Evolutionary conservation across 2,113 vertebrate species (phyloP).

Genomic region (Cryptomyrus ogoouensis): DNA sequence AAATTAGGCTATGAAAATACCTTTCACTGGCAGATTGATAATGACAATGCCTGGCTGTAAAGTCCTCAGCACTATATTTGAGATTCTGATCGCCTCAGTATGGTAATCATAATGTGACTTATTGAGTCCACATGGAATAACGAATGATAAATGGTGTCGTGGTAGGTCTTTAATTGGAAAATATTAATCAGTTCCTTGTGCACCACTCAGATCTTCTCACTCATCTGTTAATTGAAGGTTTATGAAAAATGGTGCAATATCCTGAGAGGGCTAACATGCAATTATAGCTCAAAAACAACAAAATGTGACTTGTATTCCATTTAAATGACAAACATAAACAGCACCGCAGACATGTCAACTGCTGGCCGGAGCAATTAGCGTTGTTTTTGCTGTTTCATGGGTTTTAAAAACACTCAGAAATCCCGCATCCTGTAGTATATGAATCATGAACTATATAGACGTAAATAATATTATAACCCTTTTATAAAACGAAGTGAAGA

Average conservation of each 20-base stretch:
- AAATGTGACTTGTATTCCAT: slow-evolving; percentile 44
- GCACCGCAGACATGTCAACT: slow-evolving; percentile 11
- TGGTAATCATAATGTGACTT: slow-evolving; percentile 24
- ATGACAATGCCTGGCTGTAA: not conserved
- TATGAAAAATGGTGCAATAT: slow-evolving; percentile 44
- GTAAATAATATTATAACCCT: not conserved
- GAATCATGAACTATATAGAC: not conserved
- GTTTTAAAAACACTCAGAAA: not conserved
- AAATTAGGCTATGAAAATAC: slow-evolving; percentile 20
- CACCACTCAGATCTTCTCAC: slow-evolving; percentile 35
- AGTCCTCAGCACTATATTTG: slow-evolving; percentile 16
- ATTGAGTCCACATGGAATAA: slow-evolving; percentile 15
- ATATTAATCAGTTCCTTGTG: slow-evolving; percentile 26
- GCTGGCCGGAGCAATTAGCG: not conserved
- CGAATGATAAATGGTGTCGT: slow-evolving; percentile 39
- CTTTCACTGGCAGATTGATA: slow-evolving; percentile 17
- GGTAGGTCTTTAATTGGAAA: slow-evolving; percentile 33
- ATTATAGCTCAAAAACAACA: slow-evolving; percentile 38
- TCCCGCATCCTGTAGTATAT: not conserved
- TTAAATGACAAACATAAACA: slow-evolving; percentile 41
- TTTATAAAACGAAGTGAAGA: not conserved
- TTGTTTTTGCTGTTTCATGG: not conserved
- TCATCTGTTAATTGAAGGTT: slow-evolving; percentile 48
- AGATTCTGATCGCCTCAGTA: slow-evolving; percentile 7
- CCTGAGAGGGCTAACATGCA: slow-evolving; percentile 45